Evolutionary conservation across 2,888 invertebrate species (phyloP), one percentile per base, ranked within the genome.

Genomic region (Ormyrus nitidulus): DNA sequence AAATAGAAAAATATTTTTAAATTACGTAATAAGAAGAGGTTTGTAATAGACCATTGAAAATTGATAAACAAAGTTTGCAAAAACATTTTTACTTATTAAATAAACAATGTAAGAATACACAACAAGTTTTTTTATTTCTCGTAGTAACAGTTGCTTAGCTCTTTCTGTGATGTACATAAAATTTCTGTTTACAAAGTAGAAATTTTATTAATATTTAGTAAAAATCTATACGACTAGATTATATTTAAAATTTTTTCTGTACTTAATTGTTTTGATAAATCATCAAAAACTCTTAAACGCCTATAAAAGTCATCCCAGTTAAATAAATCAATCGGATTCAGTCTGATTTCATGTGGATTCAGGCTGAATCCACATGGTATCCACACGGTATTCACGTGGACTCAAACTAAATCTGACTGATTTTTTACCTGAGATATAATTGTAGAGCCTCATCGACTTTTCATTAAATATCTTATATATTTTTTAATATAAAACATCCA

Each of bases 31-130:
- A 34, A 34, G 34, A 34, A 34, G 4, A 34, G 34, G 34, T 34
- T 4, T 34, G 34, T 34, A 34, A 34, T 34, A 34, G 34, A 34
- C 2, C 34, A 34, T 34, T 51, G 13, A 62, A 58, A 64, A 61
- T 58, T 5, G 9, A 58, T 44, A 48, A 34, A 44, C 56, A 46
- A 53, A 2, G 19, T 58, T 65, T 77, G 51, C 58, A 72, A 78
- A 78, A 72, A 66, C 65, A 56, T 62, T 5, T 81, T 81, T 79
- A 74, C 61, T 79, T 70, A 34, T 34, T 34, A 56, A 70, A 77
- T 79, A 77, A 81, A 81, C 81, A 81, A 81, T 81, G 51, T 79
- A 70, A 77, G 72, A 79, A 77, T 78, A 77, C 79, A 79, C 77
- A 80, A 80, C 68, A 77, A 65, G 62, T 69, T 66, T 66, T 54